Base-by-base conservation (phyloP, 64 coral and sea anemone species). In the Anthopleura sola region DNA sequence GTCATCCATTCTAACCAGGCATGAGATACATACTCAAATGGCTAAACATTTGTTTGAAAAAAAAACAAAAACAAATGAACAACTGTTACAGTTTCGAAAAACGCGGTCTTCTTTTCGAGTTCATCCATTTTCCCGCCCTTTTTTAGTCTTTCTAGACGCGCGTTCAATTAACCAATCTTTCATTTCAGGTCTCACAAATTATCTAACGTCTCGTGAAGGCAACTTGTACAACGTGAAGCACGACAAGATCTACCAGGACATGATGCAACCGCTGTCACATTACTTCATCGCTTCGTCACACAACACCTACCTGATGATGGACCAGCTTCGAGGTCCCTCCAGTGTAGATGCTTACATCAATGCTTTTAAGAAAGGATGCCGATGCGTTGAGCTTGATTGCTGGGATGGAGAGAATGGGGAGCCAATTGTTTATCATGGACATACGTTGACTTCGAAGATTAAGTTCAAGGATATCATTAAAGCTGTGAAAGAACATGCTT, bases 261-360 rank as follows among this genome's bases (percentile, higher is more conserved):
- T 99, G 97, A 82, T 78, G 0, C 90, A 90, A 23, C 97, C 97
- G 0, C 24, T 99, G 28, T 87, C 93, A 54, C 90, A 99, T 49
- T 99, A 99, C 51, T 99, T 88, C 81, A 92, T 99, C 83, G 97
- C 97, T 37, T 95, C 97, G 12, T 99, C 97, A 3, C 97, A 99
- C 36, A 94, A 94, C 87, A 94, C 92, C 24, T 95, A 99, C 48
- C 90, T 99, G 37, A 40, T 99, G 71, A 86, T 95, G 81, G 93
- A 99, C 80, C 97, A 99, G 82, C 37, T 94, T 5, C 87, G 90
- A 47, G 97, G 97, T 10, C 90, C 76, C 1, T 99, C 97, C 0
- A 99, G 97, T 56, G 92, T 99, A 1, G 85, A 91, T 37, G 97
- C 91, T 14, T 99, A 99, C 80, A 99, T 88, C 37, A 94, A 85